phyloP scores from a whole-genome alignment of 2,113 vertebrate species.

The Psittacula cyanocephala region DNA sequence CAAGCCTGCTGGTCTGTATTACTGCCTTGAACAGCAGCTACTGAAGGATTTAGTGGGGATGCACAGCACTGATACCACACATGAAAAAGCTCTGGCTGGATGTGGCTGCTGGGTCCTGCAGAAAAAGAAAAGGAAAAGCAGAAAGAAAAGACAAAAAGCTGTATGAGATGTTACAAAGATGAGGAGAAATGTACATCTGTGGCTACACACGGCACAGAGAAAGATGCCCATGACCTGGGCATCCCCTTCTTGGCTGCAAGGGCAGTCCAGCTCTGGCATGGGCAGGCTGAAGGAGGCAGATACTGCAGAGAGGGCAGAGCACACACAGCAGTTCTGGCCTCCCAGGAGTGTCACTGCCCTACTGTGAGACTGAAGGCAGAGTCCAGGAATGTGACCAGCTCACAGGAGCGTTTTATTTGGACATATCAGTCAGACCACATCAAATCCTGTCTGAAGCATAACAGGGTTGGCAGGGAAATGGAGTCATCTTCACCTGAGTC shows the following conservation, averaged over 20 bases:
- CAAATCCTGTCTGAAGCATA: neutral
- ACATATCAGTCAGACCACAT: neutral
- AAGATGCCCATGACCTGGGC: neutral
- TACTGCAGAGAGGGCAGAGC: neutral
- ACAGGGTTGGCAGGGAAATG: neutral
- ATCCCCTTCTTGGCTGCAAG: neutral
- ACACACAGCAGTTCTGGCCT: neutral
- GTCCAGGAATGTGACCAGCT: neutral
- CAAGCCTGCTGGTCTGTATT: accelerated
- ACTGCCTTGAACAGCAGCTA: neutral
- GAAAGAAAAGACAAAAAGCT: neutral
- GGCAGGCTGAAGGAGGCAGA: neutral
- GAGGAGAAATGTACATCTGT: neutral
- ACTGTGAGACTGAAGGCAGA: neutral
- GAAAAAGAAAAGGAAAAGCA: neutral
- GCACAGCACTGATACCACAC: neutral
- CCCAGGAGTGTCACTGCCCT: neutral
- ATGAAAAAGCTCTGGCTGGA: neutral
- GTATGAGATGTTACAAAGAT: neutral
- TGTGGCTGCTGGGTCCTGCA: neutral
- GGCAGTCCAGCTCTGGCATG: neutral
- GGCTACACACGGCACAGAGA: neutral
- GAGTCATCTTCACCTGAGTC: neutral
- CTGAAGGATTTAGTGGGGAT: neutral
- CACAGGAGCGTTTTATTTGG: neutral